Evolutionary conservation across 1,140 invertebrate species (phyloP).

Genomic region (Rhagoletis pomonella): DNA sequence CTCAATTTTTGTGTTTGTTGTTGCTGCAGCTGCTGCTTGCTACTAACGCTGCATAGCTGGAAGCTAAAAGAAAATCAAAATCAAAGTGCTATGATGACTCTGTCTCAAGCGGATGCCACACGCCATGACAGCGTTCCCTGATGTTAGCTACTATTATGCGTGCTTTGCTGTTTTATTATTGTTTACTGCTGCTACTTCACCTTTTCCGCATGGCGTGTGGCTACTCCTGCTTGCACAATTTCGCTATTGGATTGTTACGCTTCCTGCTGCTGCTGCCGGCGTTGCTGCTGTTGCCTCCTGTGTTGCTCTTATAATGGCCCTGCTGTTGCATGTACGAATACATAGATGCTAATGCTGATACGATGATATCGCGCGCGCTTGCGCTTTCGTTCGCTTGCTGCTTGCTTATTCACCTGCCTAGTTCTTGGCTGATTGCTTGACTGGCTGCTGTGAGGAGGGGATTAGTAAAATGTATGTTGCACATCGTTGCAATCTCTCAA

Average conservation of each 20-base stretch:
- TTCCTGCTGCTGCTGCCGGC: background rate
- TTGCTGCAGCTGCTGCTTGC: background rate
- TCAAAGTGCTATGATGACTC: slow-evolving; percentile 26
- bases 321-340: too few relatives aligned
- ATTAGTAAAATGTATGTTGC: background rate
- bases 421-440: too few relatives aligned
- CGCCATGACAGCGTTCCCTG: slow-evolving; percentile 15
- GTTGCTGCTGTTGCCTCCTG: background rate
- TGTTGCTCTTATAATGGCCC: background rate
- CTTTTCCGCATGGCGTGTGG: background rate
- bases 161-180: slow-evolving; percentile 1
- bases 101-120: background rate
- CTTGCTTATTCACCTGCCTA: too few relatives aligned
- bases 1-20: background rate
- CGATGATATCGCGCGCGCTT: background rate
- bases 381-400: too few relatives aligned
- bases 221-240: background rate
- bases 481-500: background rate
- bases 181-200: background rate
- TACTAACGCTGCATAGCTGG: background rate
- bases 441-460: background rate
- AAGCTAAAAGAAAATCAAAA: slow-evolving; percentile 10
- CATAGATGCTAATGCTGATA: background rate
- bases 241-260: background rate
- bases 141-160: background rate